Evolutionary conservation across 1,140 invertebrate species (phyloP).

Genomic region (Anastatus disparis): DNA sequence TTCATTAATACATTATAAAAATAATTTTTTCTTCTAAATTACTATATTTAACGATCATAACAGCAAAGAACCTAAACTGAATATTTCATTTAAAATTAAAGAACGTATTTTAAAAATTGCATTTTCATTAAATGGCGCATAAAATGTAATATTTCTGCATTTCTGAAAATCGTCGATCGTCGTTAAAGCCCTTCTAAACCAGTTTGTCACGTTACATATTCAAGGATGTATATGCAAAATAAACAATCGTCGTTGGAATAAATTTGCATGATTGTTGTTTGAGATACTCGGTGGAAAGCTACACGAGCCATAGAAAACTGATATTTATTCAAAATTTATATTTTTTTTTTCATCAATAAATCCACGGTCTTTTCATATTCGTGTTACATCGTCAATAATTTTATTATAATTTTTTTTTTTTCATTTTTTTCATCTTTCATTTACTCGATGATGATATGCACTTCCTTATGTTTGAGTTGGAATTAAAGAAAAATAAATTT

Average conservation of each 20-base stretch:
- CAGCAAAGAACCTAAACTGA: too few relatives aligned
- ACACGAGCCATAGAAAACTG: background rate
- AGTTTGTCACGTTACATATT: background rate
- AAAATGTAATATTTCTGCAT: background rate
- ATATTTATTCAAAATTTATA: conserved; percentile 13
- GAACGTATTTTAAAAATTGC: too few relatives aligned
- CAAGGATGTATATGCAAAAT: too few relatives aligned
- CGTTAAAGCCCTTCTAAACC: conserved; percentile 3
- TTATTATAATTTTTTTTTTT: conserved; percentile 1
- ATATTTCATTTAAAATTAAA: too few relatives aligned
- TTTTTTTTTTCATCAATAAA: background rate
- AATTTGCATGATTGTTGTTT: conserved; percentile 24
- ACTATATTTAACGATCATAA: too few relatives aligned
- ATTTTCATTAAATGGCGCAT: background rate
- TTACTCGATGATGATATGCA: too few relatives aligned
- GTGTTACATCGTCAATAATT: background rate
- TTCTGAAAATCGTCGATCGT: conserved; percentile 18
- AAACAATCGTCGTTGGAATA: conserved; percentile 3
- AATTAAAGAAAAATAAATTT: too few relatives aligned
- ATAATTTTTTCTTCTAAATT: too few relatives aligned
- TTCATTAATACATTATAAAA: too few relatives aligned
- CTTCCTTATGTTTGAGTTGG: too few relatives aligned
- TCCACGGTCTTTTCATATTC: background rate
- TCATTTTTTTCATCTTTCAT: too few relatives aligned
- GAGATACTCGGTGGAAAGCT: background rate